Conservation (phyloP, 2,797 vertebrate species). For the Gorsachius magnificus region DNA sequence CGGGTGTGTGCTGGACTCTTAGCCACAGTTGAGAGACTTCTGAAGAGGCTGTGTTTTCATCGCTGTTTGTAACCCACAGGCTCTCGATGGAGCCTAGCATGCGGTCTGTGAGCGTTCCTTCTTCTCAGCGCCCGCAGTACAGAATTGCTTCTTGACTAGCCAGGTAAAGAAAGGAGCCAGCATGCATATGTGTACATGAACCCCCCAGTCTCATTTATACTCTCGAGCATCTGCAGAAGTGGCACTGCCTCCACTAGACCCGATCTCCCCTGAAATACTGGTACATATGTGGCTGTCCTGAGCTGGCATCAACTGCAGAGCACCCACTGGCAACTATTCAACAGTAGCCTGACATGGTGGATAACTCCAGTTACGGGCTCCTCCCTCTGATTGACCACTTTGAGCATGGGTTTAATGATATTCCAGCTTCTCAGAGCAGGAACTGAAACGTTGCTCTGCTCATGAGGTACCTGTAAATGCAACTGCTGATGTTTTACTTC, state of each 20-base stretch:
- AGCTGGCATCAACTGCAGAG: not conserved
- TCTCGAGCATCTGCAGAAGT: not conserved
- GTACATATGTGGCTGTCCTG: not conserved
- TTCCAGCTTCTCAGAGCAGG: not conserved
- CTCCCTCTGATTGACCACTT: not conserved
- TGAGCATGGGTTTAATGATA: not conserved
- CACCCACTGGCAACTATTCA: rapidly evolving
- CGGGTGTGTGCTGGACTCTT: not conserved
- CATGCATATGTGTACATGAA: not conserved
- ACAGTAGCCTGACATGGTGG: not conserved
- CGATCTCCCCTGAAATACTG: not conserved
- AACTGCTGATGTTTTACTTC: not conserved
- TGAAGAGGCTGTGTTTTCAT: not conserved
- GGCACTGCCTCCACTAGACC: not conserved
- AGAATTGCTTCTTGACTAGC: not conserved
- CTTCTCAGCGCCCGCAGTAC: rapidly evolving
- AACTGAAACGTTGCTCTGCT: not conserved
- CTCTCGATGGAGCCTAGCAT: not conserved
- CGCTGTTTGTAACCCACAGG: not conserved
- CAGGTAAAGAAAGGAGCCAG: not conserved
- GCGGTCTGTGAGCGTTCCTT: not conserved
- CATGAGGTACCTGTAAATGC: not conserved
- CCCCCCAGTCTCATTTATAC: not conserved
- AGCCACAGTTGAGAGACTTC: not conserved
- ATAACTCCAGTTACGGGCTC: not conserved